These are phyloP conservation scores for Drosophila monieri DNA, from an alignment of 2,888 invertebrate genomes.

Conservation along the genomic window DNA sequence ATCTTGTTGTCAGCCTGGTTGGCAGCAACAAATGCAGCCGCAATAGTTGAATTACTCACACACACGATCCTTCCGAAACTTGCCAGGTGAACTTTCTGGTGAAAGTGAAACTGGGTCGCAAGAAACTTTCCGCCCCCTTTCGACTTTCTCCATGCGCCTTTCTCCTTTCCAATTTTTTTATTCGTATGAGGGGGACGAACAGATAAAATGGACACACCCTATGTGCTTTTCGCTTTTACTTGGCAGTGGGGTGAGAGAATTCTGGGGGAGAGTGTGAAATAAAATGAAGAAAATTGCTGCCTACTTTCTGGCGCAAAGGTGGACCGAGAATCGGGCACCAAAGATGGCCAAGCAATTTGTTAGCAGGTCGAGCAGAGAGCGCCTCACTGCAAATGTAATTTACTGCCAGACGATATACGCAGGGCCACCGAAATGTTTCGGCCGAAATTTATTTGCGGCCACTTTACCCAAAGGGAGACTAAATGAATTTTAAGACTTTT, in stretches of 20 bases:
- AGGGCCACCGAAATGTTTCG: conserved; percentile 49
- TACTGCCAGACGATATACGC: conserved; percentile 57
- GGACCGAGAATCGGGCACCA: conserved; percentile 18
- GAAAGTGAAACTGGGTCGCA: conserved; percentile 49
- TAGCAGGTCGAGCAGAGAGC: conserved; percentile 57
- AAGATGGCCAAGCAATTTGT: conserved; percentile 71
- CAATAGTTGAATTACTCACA: conserved; percentile 63
- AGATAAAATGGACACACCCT: conserved; percentile 76
- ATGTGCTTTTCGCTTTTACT: conserved; percentile 53
- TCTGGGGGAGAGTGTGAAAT: conserved; percentile 64
- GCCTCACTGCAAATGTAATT: conserved; percentile 71
- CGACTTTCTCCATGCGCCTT: conserved; percentile 40
- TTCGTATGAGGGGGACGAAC: conserved; percentile 31
- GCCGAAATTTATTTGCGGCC: conserved; percentile 70
- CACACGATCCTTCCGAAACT: conserved; percentile 26
- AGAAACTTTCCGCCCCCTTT: conserved; percentile 61
- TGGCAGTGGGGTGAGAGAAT: conserved; percentile 10
- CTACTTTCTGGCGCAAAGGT: conserved; percentile 47
- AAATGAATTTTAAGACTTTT: conserved; percentile 47
- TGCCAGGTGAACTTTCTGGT: conserved; percentile 33
- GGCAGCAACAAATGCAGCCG: conserved; percentile 73
- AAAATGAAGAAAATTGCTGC: conserved; percentile 73
- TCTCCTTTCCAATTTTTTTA: conserved; percentile 13
- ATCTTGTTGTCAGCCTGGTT: conserved; percentile 66
- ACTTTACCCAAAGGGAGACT: conserved; percentile 61